These are phyloP conservation scores for Hofmannophila pseudospretella DNA, from an alignment of 2,888 invertebrate species.

Conservation along the genomic window DNA sequence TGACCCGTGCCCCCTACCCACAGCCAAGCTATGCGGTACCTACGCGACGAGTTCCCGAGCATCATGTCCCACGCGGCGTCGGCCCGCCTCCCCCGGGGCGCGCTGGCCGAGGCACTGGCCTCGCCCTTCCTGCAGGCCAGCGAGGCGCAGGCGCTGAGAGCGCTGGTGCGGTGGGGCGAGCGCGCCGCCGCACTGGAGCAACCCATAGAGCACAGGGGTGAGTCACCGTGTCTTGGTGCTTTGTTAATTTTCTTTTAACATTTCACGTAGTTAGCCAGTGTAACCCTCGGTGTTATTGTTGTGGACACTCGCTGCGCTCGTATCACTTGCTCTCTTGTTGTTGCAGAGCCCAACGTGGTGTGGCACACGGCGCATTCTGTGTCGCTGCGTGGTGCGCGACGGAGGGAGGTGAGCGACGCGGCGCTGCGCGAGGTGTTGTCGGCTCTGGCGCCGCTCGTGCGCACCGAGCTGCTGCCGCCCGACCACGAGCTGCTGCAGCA, in stretches of 20 bases:
- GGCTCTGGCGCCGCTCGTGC: constrained; percentile 88
- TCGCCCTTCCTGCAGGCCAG: constrained; percentile 84
- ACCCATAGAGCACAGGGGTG: background rate
- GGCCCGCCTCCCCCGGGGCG: constrained; percentile 84
- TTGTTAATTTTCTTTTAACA: no score
- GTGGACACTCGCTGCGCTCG: no score
- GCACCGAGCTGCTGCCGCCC: constrained; percentile 94
- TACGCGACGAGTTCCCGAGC: constrained; percentile 93
- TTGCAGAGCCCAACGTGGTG: constrained; percentile 89
- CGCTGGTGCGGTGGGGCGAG: constrained; percentile 64
- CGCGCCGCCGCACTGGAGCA: constrained; percentile 53
- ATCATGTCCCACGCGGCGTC: constrained; percentile 85
- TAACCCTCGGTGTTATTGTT: no score
- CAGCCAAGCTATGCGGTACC: constrained; percentile 92
- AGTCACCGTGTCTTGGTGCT: no score
- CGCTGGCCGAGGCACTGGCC: constrained; percentile 84
- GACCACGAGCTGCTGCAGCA: constrained; percentile 87
- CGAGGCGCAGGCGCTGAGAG: constrained; percentile 90
- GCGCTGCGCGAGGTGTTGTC: constrained; percentile 91
- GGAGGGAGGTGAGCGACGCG: constrained; percentile 80
- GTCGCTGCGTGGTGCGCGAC: constrained; percentile 84
- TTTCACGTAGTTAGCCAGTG: no score
- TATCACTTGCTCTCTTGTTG: no score
- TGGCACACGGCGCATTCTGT: constrained; percentile 96
- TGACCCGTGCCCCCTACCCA: no score